Evolutionary conservation across 2,797 vertebrate species (phyloP), one percentile per base, ranked within the genome.

Genomic region (Phrynocephalus forsythii): DNA sequence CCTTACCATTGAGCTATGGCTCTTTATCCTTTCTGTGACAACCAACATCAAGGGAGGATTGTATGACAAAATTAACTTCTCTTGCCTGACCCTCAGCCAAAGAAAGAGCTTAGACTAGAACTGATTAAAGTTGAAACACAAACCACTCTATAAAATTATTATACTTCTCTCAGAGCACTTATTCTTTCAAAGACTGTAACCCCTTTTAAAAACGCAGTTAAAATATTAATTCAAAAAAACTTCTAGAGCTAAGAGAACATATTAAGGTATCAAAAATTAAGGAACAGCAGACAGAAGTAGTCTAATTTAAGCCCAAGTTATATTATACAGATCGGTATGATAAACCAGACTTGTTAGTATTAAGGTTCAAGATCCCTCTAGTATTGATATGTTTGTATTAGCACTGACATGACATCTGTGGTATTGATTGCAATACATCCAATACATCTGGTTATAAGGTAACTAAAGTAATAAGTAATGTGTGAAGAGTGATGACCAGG

Each of bases 251-350:
- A 81, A 0, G 86, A 78, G 78, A 82, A 0, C 0, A 0, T 52
- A 79, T 69, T 69, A 84, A 71, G 26, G 33, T 30, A 28, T 88
- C 33, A 11, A 1, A 30, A 89, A 82, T 87, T 28, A 84, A 89
- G 85, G 16, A 81, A 33, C 28, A 72, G 81, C 18, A 86, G 30
- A 60, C 75, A 50, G 15, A 30, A 38, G 20, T 18, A 79, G 50
- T 44, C 75, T 77, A 67, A 82, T 56, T 30, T 82, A 77, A 67
- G n/a, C 26, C 11, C 68, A n/a, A 78, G 18, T 63, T 79, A 33
- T 83, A 63, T 60, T 85, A 66, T 11, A 72, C 44, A 86, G 92
- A 66, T 77, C 0, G 0, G 56, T 28, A 67, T 92, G 87, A 72
- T 84, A 86, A 66, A 52, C 1, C 48, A 66, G 71, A 66, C n/a